These are phyloP conservation scores for Bryconaethiops microstoma DNA, from an alignment of 2,797 vertebrate species.

Conservation along the genomic window DNA sequence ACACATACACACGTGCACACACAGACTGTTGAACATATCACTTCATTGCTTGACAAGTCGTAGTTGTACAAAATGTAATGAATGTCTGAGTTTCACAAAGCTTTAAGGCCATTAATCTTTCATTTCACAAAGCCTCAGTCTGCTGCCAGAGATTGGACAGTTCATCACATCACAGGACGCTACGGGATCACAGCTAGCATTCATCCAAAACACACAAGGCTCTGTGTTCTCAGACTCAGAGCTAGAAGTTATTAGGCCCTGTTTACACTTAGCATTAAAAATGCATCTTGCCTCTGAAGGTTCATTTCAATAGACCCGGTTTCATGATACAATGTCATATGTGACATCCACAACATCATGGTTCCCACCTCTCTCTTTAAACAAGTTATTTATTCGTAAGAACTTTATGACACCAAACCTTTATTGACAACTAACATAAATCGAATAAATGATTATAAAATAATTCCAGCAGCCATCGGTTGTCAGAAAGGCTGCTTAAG, in stretches of 20 bases:
- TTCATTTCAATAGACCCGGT: no score
- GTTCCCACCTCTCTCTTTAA: no score
- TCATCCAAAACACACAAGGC: neutral
- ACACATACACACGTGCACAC: neutral
- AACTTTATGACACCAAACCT: no score
- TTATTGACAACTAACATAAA: no score
- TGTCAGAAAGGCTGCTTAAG: no score
- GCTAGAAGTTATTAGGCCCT: neutral
- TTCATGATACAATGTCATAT: no score
- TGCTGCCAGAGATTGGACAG: neutral
- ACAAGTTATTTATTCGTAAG: no score
- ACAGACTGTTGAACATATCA: slow-evolving; percentile 20
- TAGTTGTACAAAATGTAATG: slow-evolving; percentile 50
- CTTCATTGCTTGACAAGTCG: slow-evolving; percentile 16
- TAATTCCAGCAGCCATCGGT: no score
- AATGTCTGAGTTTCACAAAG: slow-evolving; percentile 60
- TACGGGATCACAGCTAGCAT: neutral
- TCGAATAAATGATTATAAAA: no score
- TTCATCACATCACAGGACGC: neutral
- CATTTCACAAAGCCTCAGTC: neutral
- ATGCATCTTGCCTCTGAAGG: no score
- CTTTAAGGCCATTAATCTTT: neutral
- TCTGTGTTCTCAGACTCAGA: neutral
- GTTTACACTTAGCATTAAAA: no score
- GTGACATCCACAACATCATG: no score